Conservation (phyloP, 2,888 invertebrate genomes). For the Meiosimyza platycephala region DNA sequence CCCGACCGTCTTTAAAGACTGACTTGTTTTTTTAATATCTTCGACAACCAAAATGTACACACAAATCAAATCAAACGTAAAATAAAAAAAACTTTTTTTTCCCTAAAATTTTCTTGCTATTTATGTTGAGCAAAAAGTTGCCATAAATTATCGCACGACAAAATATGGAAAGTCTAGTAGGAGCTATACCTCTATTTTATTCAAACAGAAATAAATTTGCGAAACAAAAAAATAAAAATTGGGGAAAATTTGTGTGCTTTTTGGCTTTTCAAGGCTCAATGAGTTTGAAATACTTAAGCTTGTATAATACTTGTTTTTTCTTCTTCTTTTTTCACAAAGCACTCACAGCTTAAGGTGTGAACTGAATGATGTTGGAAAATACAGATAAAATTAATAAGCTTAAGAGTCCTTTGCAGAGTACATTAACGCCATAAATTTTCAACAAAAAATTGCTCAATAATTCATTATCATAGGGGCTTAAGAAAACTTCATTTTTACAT, state of each 20-base stretch:
- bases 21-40: too few relatives aligned
- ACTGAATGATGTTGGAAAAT: too few relatives aligned
- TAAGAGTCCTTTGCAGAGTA: too few relatives aligned
- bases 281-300: not conserved
- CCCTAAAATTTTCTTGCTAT: not conserved
- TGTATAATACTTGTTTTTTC: too few relatives aligned
- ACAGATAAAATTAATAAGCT: too few relatives aligned
- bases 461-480: too few relatives aligned
- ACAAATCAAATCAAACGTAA: conserved; percentile 38
- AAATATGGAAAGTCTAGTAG: not conserved
- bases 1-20: conserved; percentile 4
- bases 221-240: not conserved
- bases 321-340: too few relatives aligned
- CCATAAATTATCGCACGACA: conserved; percentile 22
- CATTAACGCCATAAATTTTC: too few relatives aligned
- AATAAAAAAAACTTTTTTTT: not conserved
- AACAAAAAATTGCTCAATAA: too few relatives aligned
- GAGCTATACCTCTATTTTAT: too few relatives aligned
- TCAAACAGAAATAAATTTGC: conserved; percentile 13
- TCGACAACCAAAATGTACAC: conserved; percentile 18
- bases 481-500: too few relatives aligned
- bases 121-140: conserved; percentile 1
- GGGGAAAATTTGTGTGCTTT: conserved; percentile 19
- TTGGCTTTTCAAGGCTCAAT: conserved; percentile 19
- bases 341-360: too few relatives aligned